phyloP scores from a whole-genome alignment of 2,888 invertebrate genomes.

The Athripsodes cinereus region DNA sequence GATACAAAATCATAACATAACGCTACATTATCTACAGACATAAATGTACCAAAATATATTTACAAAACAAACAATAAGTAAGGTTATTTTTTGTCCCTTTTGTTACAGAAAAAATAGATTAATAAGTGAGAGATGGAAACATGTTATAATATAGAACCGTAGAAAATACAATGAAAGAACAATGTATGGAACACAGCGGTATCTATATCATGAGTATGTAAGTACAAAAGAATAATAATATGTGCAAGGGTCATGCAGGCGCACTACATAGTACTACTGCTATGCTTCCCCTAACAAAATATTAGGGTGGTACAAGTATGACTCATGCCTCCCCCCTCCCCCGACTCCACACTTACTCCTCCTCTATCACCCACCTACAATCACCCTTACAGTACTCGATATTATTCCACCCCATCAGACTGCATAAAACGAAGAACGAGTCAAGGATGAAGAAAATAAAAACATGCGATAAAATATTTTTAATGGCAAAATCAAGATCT shows the following conservation, averaged over 20 bases:
- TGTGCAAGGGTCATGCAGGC: conserved; percentile 4
- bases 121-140: neutral
- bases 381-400: neutral
- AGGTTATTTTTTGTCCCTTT: neutral
- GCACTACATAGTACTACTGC: neutral
- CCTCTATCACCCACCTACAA: neutral
- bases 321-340: neutral
- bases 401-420: neutral
- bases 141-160: neutral
- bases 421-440: neutral
- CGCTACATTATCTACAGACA: neutral
- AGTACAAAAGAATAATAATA: neutral
- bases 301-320: conserved; percentile 1
- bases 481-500: too few species aligned
- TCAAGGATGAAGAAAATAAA: neutral
- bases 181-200: too few species aligned
- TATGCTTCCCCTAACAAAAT: conserved; percentile 1
- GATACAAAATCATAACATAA: too few species aligned
- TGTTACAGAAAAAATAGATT: neutral
- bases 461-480: too few species aligned
- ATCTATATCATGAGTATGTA: too few species aligned
- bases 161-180: neutral
- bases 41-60: neutral
- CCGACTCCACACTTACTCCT: neutral
- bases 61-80: neutral